Base-by-base conservation (phyloP, 2,797 vertebrate species). In the Spinus pinus region DNA sequence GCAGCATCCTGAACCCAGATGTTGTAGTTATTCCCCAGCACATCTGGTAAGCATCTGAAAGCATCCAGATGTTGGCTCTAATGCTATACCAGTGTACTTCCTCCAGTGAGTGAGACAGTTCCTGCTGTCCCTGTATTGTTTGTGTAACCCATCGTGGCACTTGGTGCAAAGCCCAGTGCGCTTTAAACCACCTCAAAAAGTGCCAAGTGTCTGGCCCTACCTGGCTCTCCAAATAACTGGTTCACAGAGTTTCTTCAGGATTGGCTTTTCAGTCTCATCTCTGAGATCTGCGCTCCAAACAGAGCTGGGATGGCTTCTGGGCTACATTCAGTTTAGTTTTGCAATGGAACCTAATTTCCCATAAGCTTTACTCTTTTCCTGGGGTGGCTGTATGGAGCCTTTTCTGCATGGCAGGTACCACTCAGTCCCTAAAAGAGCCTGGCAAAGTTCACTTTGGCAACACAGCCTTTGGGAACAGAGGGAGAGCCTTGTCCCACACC, bases 151-250 rank as follows among this genome's bases (percentile, higher is more conserved):
- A 31, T 46, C 15, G 27, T 0, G 0, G 30, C 27, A 18, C 16
- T 33, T 2, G 0, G 19, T 41, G n/a, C 35, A 62, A 53, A 24
- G 20, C 19, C 30, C 6, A 11, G 18, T 1, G 4, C 2, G 4
- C 33, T 67, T 80, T 44, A 70, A 86, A 28, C 46, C 49, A 7
- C 27, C 44, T 66, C 25, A 30, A 7, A 1, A 3, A 53, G 50
- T 19, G 60, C 0, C 1, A 72, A 42, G 16, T 19, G 2, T 39
- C 30, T 56, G 44, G 28, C n/a, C 11, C 18, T 14, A 2, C 4
- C 7, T n/a, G 75, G 23, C 21, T 42, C 46, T 42, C 4, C 39
- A 56, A 41, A 14, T 30, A 50, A 8, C 12, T 25, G n/a, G 6
- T 28, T 78, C 46, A 37, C 14, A 57, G 30, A 0, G 3, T 8